Conservation (phyloP, 2,797 vertebrate genomes). For the Molossus alvarezi region DNA sequence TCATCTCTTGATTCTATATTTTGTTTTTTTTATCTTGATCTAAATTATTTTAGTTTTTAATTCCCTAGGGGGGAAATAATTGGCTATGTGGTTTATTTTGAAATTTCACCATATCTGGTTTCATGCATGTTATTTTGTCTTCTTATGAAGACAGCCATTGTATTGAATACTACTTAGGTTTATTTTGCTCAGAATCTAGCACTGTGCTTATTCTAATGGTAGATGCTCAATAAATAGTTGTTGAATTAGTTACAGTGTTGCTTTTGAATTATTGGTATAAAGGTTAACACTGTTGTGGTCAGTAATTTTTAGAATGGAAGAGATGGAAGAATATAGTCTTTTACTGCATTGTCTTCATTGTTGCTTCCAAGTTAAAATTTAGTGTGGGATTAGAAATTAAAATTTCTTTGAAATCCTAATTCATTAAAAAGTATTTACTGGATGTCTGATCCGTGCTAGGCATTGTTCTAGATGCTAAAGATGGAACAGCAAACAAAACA, state of each 20-base stretch:
- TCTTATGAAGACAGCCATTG: slow-evolving; percentile 13
- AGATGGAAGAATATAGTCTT: slow-evolving; percentile 61
- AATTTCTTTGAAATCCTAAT: slow-evolving; percentile 66
- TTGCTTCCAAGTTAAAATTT: slow-evolving; percentile 70
- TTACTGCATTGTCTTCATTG: slow-evolving; percentile 26
- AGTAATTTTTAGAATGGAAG: slow-evolving; percentile 57
- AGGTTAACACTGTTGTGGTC: slow-evolving; percentile 12
- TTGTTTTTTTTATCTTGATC: slow-evolving; percentile 43
- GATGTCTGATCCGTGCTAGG: slow-evolving; percentile 12
- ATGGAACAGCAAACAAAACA: slow-evolving; percentile 59
- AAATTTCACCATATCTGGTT: slow-evolving; percentile 43
- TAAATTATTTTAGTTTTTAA: slow-evolving; percentile 65
- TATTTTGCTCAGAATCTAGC: neutral
- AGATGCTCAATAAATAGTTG: slow-evolving; percentile 56
- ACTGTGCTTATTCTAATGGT: slow-evolving; percentile 56
- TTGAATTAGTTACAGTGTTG: slow-evolving; percentile 68
- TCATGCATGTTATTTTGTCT: slow-evolving; percentile 63
- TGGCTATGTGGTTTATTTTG: slow-evolving; percentile 51
- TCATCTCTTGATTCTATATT: slow-evolving; percentile 53
- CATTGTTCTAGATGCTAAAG: slow-evolving; percentile 43
- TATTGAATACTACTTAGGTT: slow-evolving; percentile 6
- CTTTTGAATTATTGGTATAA: slow-evolving; percentile 61
- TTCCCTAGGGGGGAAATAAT: neutral
- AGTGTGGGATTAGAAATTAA: slow-evolving; percentile 57
- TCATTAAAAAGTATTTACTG: slow-evolving; percentile 25